These are phyloP conservation scores for Drosophila melanogaster DNA, from an alignment of 1,140 invertebrate species.

Conservation along the genomic window DNA sequence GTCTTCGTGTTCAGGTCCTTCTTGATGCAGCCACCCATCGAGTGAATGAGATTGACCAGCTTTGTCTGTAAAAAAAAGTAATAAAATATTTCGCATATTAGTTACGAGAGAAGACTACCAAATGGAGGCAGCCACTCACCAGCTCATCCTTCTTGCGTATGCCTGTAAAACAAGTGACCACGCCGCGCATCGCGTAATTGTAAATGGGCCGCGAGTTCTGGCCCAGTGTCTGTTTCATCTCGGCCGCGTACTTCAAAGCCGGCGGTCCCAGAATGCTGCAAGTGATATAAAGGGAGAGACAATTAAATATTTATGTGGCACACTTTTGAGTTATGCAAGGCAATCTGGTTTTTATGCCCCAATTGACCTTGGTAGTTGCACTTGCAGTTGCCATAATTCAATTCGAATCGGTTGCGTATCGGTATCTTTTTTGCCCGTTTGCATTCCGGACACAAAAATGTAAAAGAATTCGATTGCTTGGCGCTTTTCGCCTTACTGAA, in stretches of 20 bases:
- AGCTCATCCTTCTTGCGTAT: slow-evolving; percentile 94
- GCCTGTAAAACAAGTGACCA: slow-evolving; percentile 95
- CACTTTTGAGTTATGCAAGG: slow-evolving; percentile 81
- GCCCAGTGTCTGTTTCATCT: slow-evolving; percentile 88
- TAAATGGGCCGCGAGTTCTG: slow-evolving; percentile 92
- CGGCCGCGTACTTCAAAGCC: slow-evolving; percentile 90
- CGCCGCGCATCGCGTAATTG: slow-evolving; percentile 93
- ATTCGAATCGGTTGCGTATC: slow-evolving; percentile 12
- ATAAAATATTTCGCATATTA: background rate
- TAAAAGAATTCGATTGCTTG: slow-evolving; percentile 5
- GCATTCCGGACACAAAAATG: slow-evolving; percentile 21
- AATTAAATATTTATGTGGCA: slow-evolving; percentile 82
- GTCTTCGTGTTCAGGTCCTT: slow-evolving; percentile 94
- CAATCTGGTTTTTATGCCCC: slow-evolving; percentile 66
- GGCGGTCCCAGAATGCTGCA: slow-evolving; percentile 90
- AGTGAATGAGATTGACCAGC: slow-evolving; percentile 94
- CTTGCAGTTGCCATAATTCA: slow-evolving; percentile 22
- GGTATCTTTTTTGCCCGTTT: slow-evolving; percentile 5
- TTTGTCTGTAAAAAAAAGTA: slow-evolving; percentile 86
- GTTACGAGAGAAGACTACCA: background rate
- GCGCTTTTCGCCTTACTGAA: slow-evolving; percentile 46
- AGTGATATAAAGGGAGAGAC: slow-evolving; percentile 31
- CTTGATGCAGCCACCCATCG: slow-evolving; percentile 97
- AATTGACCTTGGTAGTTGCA: slow-evolving; percentile 71
- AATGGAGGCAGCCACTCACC: slow-evolving; percentile 85